Conservation (phyloP, 2,113 vertebrate genomes). For the Catharus minimus region DNA sequence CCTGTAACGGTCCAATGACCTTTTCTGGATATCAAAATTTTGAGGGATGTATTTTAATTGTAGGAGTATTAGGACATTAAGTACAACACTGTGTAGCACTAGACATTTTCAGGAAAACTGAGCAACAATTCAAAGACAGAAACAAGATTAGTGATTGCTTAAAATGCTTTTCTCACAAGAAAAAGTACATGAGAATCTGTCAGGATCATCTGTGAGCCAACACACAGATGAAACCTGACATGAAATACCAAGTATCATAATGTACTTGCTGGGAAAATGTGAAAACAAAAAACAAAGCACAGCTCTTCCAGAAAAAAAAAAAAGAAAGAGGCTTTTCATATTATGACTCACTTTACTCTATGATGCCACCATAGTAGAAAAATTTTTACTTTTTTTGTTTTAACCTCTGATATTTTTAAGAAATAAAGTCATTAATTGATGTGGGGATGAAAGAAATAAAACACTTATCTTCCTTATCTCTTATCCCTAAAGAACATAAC, state of each 20-base stretch:
- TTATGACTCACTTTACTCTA: background rate
- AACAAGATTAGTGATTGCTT: background rate
- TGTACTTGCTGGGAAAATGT: background rate
- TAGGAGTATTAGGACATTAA: background rate
- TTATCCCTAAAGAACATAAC: background rate
- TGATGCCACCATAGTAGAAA: background rate
- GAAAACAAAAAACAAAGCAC: background rate
- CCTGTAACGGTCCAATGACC: background rate
- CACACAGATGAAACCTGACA: background rate
- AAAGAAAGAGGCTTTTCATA: background rate
- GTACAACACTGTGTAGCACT: background rate
- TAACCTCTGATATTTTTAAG: background rate
- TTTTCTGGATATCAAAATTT: background rate
- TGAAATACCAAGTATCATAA: background rate
- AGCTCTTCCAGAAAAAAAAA: background rate
- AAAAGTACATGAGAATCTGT: background rate
- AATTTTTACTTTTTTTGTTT: background rate
- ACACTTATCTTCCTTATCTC: background rate
- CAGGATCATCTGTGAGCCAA: background rate
- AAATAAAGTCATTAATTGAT: background rate
- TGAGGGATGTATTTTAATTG: background rate
- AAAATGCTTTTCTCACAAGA: background rate
- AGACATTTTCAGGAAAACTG: background rate
- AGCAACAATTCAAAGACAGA: background rate
- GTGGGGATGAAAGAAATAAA: background rate